A percentile compares a stretch with the other conserved stretches of the same genome.
Conservation (phyloP, 64 coral and sea anemone genomes). For the Pocillopora verrucosa region DNA sequence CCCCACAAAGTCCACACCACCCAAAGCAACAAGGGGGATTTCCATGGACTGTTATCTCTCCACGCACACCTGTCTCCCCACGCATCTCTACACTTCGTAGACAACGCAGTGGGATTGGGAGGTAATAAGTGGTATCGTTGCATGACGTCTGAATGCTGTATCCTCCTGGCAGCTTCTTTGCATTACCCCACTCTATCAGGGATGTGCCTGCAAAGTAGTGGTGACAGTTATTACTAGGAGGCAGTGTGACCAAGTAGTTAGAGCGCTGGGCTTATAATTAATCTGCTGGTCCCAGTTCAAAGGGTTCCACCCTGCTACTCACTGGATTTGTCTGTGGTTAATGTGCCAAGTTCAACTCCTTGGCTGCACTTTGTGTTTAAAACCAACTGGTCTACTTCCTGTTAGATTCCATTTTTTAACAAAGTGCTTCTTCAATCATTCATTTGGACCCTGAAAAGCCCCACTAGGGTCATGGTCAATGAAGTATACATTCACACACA, state of each 20-base stretch:
- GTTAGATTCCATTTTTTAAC: too few species aligned
- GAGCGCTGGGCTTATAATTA: neutral
- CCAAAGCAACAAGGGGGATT: constrained; percentile 60
- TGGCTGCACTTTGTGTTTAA: too few species aligned
- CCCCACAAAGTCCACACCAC: constrained; percentile 45
- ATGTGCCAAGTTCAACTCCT: too few species aligned
- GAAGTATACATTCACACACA: too few species aligned
- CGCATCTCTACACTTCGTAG: constrained; percentile 78
- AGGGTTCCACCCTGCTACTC: too few species aligned
- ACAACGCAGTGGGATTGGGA: constrained; percentile 65
- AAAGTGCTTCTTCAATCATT: too few species aligned
- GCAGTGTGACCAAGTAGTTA: neutral
- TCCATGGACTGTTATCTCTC: constrained; percentile 28
- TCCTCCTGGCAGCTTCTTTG: constrained; percentile 78
- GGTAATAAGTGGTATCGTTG: constrained; percentile 70
- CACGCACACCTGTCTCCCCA: constrained; percentile 55
- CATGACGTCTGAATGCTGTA: constrained; percentile 43
- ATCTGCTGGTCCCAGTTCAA: too few species aligned
- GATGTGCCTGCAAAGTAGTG: constrained; percentile 37
- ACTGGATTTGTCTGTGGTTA: too few species aligned
- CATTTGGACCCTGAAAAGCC: too few species aligned
- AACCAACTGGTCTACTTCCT: too few species aligned
- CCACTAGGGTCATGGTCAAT: too few species aligned
- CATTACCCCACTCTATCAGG: constrained; percentile 50
- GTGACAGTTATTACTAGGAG: neutral